These are phyloP conservation scores for Germaria angustata DNA, from an alignment of 2,888 invertebrate species.

Conservation along the genomic window DNA sequence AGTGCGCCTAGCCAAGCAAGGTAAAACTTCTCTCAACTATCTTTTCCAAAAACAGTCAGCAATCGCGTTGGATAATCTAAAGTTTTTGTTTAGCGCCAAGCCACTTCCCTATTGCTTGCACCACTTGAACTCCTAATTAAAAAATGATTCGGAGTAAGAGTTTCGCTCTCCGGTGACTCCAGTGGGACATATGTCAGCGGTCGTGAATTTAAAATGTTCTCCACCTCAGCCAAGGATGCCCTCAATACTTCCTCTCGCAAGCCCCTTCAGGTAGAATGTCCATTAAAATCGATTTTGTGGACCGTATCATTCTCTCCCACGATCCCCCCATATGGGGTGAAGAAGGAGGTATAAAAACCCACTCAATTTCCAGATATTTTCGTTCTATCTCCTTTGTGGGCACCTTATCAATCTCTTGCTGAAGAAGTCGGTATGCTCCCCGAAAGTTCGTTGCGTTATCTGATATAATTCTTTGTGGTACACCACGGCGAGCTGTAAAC, in stretches of 20 bases:
- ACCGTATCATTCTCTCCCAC: slow-evolving; percentile 64
- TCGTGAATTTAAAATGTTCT: slow-evolving; percentile 50
- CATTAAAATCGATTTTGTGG: slow-evolving; percentile 57
- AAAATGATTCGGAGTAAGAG: slow-evolving; percentile 59
- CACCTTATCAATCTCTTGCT: slow-evolving; percentile 22
- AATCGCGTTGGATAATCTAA: no score
- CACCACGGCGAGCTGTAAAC: slow-evolving; percentile 46
- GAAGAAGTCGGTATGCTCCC: slow-evolving; percentile 27
- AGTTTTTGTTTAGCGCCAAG: no score
- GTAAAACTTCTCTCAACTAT: slow-evolving; percentile 42
- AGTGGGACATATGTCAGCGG: slow-evolving; percentile 52
- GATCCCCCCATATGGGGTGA: slow-evolving; percentile 63
- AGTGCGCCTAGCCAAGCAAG: slow-evolving; percentile 20
- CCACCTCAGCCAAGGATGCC: slow-evolving; percentile 53
- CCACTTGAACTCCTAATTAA: no score
- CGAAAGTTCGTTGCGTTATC: slow-evolving; percentile 65
- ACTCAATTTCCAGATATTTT: slow-evolving; percentile 39
- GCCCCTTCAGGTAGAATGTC: slow-evolving; percentile 35
- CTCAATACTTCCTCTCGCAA: slow-evolving; percentile 52
- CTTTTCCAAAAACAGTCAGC: slow-evolving; percentile 53
- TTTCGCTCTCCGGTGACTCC: slow-evolving; percentile 47
- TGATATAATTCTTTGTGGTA: slow-evolving; percentile 32
- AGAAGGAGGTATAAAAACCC: no score
- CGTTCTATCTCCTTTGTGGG: no score
- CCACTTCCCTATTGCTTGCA: no score